These are phyloP conservation scores for Synanthedon vespiformis DNA, from an alignment of 2,888 invertebrate species.

Conservation along the genomic window DNA sequence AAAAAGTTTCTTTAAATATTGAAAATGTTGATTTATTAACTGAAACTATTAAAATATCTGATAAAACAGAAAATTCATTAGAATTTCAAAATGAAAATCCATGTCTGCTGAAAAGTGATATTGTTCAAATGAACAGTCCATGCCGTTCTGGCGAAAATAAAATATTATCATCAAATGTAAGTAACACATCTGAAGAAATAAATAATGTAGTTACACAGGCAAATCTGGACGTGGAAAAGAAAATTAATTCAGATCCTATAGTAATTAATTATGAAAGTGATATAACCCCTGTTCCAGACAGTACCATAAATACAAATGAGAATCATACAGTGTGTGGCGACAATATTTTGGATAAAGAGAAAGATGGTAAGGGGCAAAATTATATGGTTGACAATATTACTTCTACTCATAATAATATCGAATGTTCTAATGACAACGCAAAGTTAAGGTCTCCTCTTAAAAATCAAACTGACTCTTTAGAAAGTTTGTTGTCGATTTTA, in stretches of 20 bases:
- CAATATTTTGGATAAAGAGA: slow-evolving; percentile 15
- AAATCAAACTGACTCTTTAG: slow-evolving; percentile 32
- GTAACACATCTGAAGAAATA: not conserved
- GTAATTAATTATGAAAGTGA: slow-evolving; percentile 9
- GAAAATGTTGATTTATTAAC: not conserved
- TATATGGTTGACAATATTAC: slow-evolving; percentile 34
- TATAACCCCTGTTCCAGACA: slow-evolving; percentile 37
- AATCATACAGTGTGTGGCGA: slow-evolving; percentile 9
- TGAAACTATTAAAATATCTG: no score
- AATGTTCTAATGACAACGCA: not conserved
- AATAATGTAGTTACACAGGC: not conserved
- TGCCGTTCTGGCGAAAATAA: no score
- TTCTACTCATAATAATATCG: slow-evolving; percentile 24
- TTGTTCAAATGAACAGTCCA: not conserved
- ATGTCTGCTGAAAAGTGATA: not conserved
- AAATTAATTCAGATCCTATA: not conserved
- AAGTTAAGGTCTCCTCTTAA: slow-evolving; percentile 2
- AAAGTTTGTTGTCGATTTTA: slow-evolving; percentile 43
- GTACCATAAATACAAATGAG: slow-evolving; percentile 35
- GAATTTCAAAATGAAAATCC: not conserved
- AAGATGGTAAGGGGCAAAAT: slow-evolving; percentile 32
- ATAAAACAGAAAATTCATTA: not conserved
- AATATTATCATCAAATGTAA: not conserved
- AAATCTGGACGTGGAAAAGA: not conserved
- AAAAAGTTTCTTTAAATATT: not conserved